A percentile compares a stretch with the other conserved stretches of the same genome.
phyloP scores from a whole-genome alignment of 2,888 invertebrate species.

The Dendrolimus houi region DNA sequence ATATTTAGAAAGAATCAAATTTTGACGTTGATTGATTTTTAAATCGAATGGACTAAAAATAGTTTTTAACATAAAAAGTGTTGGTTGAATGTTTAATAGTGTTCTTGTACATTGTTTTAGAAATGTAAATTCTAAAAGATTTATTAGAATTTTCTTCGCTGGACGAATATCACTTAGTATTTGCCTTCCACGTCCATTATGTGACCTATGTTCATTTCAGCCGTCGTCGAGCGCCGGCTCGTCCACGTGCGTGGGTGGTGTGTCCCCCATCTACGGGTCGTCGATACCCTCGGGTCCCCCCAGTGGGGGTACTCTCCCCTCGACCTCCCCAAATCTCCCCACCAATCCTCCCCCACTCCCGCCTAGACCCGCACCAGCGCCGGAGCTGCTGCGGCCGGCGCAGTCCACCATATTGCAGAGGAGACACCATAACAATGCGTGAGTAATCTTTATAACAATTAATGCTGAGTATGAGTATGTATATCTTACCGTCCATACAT shows the following conservation, averaged over 20 bases:
- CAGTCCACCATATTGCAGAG: constrained; percentile 68
- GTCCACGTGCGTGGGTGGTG: constrained; percentile 2
- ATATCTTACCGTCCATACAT: too few relatives aligned
- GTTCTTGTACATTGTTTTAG: too few relatives aligned
- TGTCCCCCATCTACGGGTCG: constrained; percentile 10
- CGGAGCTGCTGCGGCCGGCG: constrained; percentile 64
- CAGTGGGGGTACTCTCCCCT: constrained; percentile 10
- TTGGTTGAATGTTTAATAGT: too few relatives aligned
- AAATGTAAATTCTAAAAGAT: too few relatives aligned
- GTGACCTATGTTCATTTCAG: background rate
- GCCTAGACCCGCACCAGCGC: constrained; percentile 57
- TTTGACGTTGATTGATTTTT: too few relatives aligned
- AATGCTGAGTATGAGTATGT: too few relatives aligned
- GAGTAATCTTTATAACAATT: constrained; percentile 8
- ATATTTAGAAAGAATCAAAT: too few relatives aligned
- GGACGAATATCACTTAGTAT: too few relatives aligned
- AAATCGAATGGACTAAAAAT: too few relatives aligned
- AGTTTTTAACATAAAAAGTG: too few relatives aligned
- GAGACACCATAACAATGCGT: constrained; percentile 47
- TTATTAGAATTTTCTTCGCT: too few relatives aligned
- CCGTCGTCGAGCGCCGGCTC: constrained; percentile 3
- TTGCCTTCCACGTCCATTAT: too few relatives aligned
- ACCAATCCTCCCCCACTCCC: constrained; percentile 47
- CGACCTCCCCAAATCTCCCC: constrained; percentile 4
- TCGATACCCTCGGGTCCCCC: background rate